A percentile compares a stretch with the other conserved stretches of the same genome.
Evolutionary conservation across 2,113 vertebrate genomes (phyloP).

Genomic region (Struthio camelus): DNA sequence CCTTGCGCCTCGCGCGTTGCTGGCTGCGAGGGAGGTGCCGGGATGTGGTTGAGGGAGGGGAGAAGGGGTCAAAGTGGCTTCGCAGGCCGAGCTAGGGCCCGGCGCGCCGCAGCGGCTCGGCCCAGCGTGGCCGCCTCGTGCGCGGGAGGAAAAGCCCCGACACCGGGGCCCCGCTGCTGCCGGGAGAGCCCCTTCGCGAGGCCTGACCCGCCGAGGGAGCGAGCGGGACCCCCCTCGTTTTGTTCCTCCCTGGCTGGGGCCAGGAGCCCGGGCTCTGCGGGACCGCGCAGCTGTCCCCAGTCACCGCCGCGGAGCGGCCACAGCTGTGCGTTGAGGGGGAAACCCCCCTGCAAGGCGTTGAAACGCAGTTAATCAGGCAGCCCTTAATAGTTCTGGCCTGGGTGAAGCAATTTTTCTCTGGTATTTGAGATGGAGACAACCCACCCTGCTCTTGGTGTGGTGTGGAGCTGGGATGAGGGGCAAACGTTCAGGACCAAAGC

Average conservation of each 20-base stretch:
- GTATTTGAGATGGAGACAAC: neutral
- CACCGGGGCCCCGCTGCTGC: rapidly evolving
- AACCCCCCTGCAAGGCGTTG: neutral
- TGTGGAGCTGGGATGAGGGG: neutral
- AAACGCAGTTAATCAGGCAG: neutral
- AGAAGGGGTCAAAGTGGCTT: no score
- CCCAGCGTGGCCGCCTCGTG: no score
- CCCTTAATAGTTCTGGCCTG: neutral
- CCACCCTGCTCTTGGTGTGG: neutral
- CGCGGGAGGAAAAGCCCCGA: no score
- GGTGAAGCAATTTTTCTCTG: neutral
- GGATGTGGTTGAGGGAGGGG: no score
- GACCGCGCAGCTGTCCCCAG: neutral
- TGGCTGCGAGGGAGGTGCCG: no score
- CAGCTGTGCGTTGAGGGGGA: neutral
- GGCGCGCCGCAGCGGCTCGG: no score
- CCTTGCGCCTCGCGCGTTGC: no score
- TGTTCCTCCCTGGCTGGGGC: no score
- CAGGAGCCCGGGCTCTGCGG: no score
- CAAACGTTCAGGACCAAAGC: neutral
- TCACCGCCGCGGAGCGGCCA: rapidly evolving
- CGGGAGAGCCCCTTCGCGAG: neutral
- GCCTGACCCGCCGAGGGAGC: neutral
- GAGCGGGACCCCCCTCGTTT: no score
- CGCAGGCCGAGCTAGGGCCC: no score